Base-by-base conservation (phyloP, 1,140 invertebrate species). In the Harlomillsia oculata region DNA sequence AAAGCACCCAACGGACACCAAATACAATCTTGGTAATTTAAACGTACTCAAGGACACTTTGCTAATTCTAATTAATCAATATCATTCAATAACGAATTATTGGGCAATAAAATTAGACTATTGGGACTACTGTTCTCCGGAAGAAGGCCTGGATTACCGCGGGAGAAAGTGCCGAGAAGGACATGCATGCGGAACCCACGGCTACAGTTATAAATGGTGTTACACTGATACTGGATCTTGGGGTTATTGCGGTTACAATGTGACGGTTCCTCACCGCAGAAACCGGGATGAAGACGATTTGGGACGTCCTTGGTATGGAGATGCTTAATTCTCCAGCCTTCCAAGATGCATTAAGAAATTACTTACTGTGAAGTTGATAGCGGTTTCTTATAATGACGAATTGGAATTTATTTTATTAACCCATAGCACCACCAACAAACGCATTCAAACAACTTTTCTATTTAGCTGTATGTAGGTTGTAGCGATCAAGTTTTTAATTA, bases 171-270 rank as follows among this genome's bases (percentile, higher is more conserved):
- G 56, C 29, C 40, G 36, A 8, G 23, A 37, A 11, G 56, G 53
- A 13, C 50, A 53, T 28, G 50, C 49, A 23, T 59, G 56, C 28
- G 56, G 56, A 36, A 45, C 20, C 5, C 50, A 59, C n/a, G 56
- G 56, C 23, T 52, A 46, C 23, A 39, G 46, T 13, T 59, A 59
- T 16, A 53, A 53, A 59, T 59, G 56, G 56, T 59, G 56, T 28
- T 53, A 59, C 21, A 34, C 41, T 2, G 41, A 49, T 3, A 39
- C 46, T 18, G 50, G 40, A 1, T 53, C 49, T n/a, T 59, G 56
- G 56, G 56, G 56, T n/a, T 59, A 59, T 18, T 59, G 56, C 40
- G 36, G 46, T 18, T 49, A 45, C 25, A 44, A 5, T 26, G 9
- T 23, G 1, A 23, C 2, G 29, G 29, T 36, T 36, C 13, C 34